Conservation (phyloP, 2,797 vertebrate genomes). For the Sibirionetta formosa region DNA sequence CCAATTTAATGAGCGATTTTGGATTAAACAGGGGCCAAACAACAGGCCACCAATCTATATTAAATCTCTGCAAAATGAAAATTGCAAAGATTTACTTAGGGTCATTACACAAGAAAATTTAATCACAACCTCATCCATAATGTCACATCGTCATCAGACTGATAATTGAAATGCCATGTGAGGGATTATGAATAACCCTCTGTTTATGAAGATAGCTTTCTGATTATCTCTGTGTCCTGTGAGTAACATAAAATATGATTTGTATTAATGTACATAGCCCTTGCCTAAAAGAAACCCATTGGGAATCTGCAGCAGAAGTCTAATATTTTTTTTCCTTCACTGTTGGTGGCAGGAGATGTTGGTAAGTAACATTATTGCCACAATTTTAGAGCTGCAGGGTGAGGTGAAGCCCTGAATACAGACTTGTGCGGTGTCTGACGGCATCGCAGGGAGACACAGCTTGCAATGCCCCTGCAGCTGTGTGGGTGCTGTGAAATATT, state of each 20-base stretch:
- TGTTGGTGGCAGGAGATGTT: not conserved
- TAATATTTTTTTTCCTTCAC: not conserved
- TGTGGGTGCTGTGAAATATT: conserved; percentile 20
- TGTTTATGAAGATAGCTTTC: conserved; percentile 81
- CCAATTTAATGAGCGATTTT: conserved; percentile 90
- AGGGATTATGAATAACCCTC: conserved; percentile 79
- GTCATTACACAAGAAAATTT: conserved; percentile 92
- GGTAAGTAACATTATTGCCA: not conserved
- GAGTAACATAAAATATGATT: conserved; percentile 79
- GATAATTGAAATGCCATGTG: conserved; percentile 74
- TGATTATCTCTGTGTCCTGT: conserved; percentile 78
- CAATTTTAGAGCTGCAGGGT: not conserved
- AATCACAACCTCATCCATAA: conserved; percentile 89
- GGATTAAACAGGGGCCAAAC: conserved; percentile 90
- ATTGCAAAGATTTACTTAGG: conserved; percentile 95
- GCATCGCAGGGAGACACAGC: not conserved
- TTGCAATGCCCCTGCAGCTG: not conserved
- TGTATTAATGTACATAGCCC: conserved; percentile 64
- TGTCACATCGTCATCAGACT: conserved; percentile 65
- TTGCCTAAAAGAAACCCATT: conserved; percentile 49
- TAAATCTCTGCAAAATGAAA: conserved; percentile 98
- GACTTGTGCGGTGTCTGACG: not conserved
- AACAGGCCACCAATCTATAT: conserved; percentile 88
- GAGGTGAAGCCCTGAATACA: not conserved
- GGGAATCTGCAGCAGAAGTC: not conserved